These are phyloP conservation scores for Heliothis subflexa DNA, from an alignment of 1,140 invertebrate genomes.

Conservation along the genomic window DNA sequence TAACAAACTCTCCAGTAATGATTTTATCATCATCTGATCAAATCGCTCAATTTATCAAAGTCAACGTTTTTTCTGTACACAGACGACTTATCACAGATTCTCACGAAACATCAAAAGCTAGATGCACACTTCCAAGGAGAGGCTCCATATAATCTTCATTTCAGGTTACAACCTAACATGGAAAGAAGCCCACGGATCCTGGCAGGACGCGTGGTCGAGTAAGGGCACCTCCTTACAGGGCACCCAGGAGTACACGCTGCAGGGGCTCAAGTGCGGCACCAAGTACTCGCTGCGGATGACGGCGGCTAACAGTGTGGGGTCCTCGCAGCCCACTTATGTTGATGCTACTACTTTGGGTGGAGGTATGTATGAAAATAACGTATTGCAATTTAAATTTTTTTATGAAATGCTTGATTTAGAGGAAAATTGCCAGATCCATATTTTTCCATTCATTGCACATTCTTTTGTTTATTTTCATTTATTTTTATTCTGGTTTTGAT, in stretches of 20 bases:
- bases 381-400: too few species aligned
- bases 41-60: too few species aligned
- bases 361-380: conserved; percentile 55
- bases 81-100: too few species aligned
- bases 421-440: too few species aligned
- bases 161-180: conserved; percentile 76
- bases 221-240: conserved; percentile 68
- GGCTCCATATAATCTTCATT: conserved; percentile 10
- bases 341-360: conserved; percentile 77
- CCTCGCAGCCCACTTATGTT: conserved; percentile 72
- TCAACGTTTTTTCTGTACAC: too few species aligned
- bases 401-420: too few species aligned
- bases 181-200: conserved; percentile 75
- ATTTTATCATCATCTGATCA: background rate
- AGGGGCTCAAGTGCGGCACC: conserved; percentile 92
- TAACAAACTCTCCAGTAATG: background rate
- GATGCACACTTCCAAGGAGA: too few species aligned
- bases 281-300: conserved; percentile 91
- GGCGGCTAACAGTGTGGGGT: conserved; percentile 91
- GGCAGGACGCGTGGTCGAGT: conserved; percentile 75
- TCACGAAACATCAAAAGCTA: too few species aligned
- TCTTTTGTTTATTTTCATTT: too few species aligned
- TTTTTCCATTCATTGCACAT: too few species aligned
- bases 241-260: conserved; percentile 87
- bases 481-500: too few species aligned